phyloP scores from a whole-genome alignment of 2,113 vertebrate genomes.

The Echinops telfairi region DNA sequence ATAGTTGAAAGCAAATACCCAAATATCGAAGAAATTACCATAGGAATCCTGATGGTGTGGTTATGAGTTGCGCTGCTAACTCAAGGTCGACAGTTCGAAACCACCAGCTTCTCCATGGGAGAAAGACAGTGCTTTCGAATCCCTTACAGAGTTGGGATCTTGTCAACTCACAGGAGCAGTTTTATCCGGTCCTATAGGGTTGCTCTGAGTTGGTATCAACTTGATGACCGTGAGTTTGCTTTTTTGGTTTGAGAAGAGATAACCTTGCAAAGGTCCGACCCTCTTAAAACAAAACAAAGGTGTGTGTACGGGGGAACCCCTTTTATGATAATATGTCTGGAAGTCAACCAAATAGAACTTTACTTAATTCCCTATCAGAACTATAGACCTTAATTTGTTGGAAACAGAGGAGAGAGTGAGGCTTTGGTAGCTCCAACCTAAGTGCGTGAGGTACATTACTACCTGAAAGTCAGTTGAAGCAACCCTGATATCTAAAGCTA shows the following conservation, averaged over 20 bases:
- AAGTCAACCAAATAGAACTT: background rate
- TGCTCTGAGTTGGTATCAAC: too few relatives aligned
- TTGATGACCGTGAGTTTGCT: too few relatives aligned
- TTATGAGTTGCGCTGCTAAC: too few relatives aligned
- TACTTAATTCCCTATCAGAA: background rate
- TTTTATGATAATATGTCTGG: background rate
- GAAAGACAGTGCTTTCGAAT: too few relatives aligned
- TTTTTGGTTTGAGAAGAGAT: background rate
- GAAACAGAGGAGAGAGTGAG: background rate
- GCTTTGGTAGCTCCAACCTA: background rate
- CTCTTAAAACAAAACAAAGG: slow-evolving; percentile 1
- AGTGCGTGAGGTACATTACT: background rate
- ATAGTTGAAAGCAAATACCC: background rate
- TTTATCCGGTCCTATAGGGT: too few relatives aligned
- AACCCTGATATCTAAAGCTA: background rate
- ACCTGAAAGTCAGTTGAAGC: background rate
- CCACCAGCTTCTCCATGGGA: too few relatives aligned
- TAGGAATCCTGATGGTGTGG: too few relatives aligned
- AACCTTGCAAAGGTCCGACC: background rate
- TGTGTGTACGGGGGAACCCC: background rate
- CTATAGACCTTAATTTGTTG: background rate
- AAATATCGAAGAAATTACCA: too few relatives aligned
- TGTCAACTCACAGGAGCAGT: too few relatives aligned
- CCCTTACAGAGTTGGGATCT: too few relatives aligned
- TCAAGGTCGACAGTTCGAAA: too few relatives aligned